phyloP scores from a whole-genome alignment of 2,888 invertebrate genomes.

The Perizoma flavofasciatum region DNA sequence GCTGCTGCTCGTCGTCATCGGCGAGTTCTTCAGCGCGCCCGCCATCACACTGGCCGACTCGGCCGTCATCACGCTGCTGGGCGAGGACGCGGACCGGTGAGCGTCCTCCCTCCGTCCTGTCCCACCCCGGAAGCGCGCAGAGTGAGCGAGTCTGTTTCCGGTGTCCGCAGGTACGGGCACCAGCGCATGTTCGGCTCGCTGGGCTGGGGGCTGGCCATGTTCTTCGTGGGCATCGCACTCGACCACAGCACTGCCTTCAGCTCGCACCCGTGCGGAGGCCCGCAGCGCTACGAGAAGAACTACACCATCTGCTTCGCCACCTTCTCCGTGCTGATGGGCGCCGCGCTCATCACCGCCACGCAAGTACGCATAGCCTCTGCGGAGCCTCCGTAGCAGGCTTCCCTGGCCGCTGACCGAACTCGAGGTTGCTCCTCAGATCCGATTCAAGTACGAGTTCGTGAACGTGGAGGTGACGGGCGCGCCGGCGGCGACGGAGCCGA shows the following conservation, averaged over 20 bases:
- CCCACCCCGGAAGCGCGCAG: not conserved
- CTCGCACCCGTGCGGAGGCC: conserved; percentile 94
- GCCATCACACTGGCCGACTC: conserved; percentile 97
- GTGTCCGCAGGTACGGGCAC: conserved; percentile 89
- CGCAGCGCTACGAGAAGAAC: conserved; percentile 96
- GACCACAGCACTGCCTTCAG: conserved; percentile 99
- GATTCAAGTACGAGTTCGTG: conserved; percentile 86
- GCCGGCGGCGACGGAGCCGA: conserved; percentile 86
- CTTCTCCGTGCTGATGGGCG: conserved; percentile 98
- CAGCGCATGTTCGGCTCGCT: conserved; percentile 99
- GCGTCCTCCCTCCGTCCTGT: not conserved
- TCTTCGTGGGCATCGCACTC: conserved; percentile 97
- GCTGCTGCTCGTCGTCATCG: conserved; percentile 95
- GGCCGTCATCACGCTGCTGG: conserved; percentile 94
- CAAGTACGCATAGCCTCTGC: conserved; percentile 81
- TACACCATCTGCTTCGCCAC: conserved; percentile 99
- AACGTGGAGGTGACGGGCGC: conserved; percentile 59
- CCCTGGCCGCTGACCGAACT: not conserved
- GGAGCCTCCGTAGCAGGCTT: too few species aligned
- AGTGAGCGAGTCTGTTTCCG: not conserved
- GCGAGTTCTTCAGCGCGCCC: conserved; percentile 98
- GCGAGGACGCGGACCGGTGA: conserved; percentile 91
- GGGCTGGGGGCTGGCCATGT: conserved; percentile 99
- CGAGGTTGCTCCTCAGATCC: conserved; percentile 64
- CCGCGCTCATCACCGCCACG: conserved; percentile 95